Percentiles rank a stretch among this genome's conserved stretches.
These are phyloP conservation scores for Pyralis farinalis DNA, from an alignment of 2,888 invertebrate genomes.

Conservation along the genomic window DNA sequence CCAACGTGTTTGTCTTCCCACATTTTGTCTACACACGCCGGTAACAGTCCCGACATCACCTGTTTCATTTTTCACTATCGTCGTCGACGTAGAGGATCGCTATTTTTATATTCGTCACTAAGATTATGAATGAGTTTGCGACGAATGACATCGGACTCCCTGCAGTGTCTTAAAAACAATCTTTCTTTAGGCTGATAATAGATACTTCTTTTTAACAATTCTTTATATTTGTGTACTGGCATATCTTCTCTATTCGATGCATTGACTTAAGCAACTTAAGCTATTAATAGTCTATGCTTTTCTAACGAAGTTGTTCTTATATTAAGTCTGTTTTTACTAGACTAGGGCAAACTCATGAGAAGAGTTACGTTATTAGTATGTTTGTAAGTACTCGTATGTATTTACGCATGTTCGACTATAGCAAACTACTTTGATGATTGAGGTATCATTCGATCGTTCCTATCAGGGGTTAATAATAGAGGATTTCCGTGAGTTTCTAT, in stretches of 20 bases:
- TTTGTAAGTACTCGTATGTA: too few species aligned
- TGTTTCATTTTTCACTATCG: slow-evolving; percentile 68
- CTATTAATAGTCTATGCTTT: too few species aligned
- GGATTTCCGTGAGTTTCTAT: too few species aligned
- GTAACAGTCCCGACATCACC: slow-evolving; percentile 48
- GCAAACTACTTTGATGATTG: too few species aligned
- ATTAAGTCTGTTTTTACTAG: too few species aligned
- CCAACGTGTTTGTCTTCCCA: slow-evolving; percentile 55
- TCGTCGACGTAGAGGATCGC: slow-evolving; percentile 42
- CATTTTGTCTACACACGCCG: slow-evolving; percentile 41
- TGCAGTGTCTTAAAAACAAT: slow-evolving; percentile 38
- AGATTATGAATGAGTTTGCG: slow-evolving; percentile 62
- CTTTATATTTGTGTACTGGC: background rate
- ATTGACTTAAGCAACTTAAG: too few species aligned
- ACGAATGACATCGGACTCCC: slow-evolving; percentile 39
- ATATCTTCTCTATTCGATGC: slow-evolving; percentile 6
- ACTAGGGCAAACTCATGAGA: too few species aligned
- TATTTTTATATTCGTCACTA: slow-evolving; percentile 56
- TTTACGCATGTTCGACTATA: too few species aligned
- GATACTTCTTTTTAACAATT: slow-evolving; percentile 14
- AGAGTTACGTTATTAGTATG: too few species aligned
- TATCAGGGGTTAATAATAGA: too few species aligned
- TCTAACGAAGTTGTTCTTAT: too few species aligned
- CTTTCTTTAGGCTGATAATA: slow-evolving; percentile 19
- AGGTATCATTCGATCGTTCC: too few species aligned